Percentiles rank a stretch among this genome's conserved stretches.
phyloP scores from a whole-genome alignment of 2,797 vertebrate species.

The Lagodon rhomboides region DNA sequence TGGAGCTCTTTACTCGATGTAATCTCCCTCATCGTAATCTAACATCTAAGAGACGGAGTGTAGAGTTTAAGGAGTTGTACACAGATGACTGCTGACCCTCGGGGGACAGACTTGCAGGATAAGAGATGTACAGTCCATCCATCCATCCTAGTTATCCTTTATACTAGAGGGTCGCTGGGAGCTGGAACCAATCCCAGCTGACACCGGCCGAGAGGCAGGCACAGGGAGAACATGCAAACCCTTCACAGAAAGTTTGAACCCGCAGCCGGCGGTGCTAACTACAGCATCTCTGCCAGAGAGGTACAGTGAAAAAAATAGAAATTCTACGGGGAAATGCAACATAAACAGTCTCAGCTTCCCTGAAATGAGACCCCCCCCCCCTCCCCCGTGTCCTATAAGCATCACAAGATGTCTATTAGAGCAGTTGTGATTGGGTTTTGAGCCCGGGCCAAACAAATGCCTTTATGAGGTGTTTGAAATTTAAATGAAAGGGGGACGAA shows the following conservation, averaged over 20 bases:
- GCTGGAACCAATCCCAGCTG: neutral
- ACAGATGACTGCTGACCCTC: constrained; percentile 53
- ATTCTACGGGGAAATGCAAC: constrained; percentile 44
- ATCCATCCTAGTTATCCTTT: constrained; percentile 2
- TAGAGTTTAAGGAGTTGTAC: constrained; percentile 38
- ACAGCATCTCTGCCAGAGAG: neutral
- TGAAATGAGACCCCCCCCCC: constrained; percentile 53
- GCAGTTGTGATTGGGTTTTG: constrained; percentile 69
- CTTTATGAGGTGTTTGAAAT: constrained; percentile 73
- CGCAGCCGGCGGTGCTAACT: neutral
- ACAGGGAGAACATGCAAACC: neutral
- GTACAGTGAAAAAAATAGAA: constrained; percentile 9
- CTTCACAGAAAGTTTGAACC: neutral
- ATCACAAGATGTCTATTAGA: constrained; percentile 67
- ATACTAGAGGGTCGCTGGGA: neutral
- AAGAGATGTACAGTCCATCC: constrained; percentile 20
- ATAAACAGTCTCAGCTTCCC: constrained; percentile 62
- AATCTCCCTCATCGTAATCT: constrained; percentile 59
- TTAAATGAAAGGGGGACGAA: constrained; percentile 57
- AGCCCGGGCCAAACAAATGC: constrained; percentile 63
- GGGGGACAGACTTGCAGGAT: constrained; percentile 54
- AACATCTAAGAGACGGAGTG: constrained; percentile 51
- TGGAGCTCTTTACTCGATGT: constrained; percentile 37
- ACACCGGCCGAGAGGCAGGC: no score
- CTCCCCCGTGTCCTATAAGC: constrained; percentile 33